Evolutionary conservation across 1,140 invertebrate species (phyloP), one percentile per base, ranked within the genome.

Genomic region (Idris sp.): DNA sequence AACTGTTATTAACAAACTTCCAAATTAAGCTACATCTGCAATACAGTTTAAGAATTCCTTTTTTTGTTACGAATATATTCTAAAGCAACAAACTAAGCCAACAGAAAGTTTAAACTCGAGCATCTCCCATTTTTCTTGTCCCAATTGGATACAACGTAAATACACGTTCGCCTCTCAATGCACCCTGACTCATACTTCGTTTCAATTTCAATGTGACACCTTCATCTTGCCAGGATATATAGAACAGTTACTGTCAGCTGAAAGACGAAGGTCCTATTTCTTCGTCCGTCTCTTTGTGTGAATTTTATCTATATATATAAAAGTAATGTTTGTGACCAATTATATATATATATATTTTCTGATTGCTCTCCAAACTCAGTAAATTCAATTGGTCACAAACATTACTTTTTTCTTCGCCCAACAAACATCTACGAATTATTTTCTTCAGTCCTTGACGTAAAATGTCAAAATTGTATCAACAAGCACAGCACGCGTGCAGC

Each of bases 151-250:
- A 36, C 30, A 31, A 36, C 7, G 43, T 15, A 43, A 46, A 41
- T 19, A 31, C 33, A 36, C n/a, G 41, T 19, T 33, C 38, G 30
- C 44, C 54, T 68, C 41, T 56, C 43, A 36, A 53, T 43, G 28
- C 49, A 35, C 36, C 16, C 36, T 48, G 40, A 71, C 38, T 71
- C 48, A 54, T 46, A 58, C 48, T 53, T 61, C 33, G 41, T 59
- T 61, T 54, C 67, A 54, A 31, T 61, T 71, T 71, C 56, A 40
- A 19, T 49, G 41, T 67, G 67, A 75, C 73, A 72, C 69, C 73
- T 76, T 78, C 76, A 78, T 78, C 76, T 46, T 41, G 26, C 9
- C 16, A n/a, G 26, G 40, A 73, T 72, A 75, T 74, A 77, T 64
- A 64, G 64, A 41, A 71, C 69, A 71, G 56, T 74, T 74, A 77